Evolutionary conservation across 2,888 invertebrate species (phyloP).

Genomic region (Drosophila acutilabella): DNA sequence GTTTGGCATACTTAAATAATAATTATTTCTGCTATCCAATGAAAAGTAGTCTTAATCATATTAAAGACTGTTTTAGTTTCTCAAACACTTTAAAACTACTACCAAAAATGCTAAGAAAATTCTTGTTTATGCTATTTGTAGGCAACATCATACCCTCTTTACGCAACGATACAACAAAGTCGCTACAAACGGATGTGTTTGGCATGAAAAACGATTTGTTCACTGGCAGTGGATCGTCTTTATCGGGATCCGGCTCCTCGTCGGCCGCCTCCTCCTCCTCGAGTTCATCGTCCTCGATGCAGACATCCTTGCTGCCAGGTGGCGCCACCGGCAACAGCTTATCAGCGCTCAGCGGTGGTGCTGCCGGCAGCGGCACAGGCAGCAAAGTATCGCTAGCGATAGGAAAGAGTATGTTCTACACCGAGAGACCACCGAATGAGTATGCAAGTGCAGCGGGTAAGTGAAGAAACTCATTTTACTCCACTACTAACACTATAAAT

Average conservation of each 20-base stretch:
- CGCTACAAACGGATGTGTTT: conserved; percentile 83
- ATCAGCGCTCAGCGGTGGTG: conserved; percentile 64
- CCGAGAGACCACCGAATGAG: conserved; percentile 85
- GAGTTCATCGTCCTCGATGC: conserved; percentile 76
- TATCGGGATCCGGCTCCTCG: conserved; percentile 69
- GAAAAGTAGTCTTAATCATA: too few relatives aligned
- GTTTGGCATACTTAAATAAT: too few relatives aligned
- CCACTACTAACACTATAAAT: background rate
- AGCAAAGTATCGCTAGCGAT: conserved; percentile 84
- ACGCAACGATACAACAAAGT: conserved; percentile 84
- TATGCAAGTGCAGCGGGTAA: conserved; percentile 81
- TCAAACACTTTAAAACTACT: too few relatives aligned
- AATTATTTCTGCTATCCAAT: too few relatives aligned
- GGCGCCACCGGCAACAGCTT: conserved; percentile 73
- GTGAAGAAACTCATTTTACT: conserved; percentile 25
- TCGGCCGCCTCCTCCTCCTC: conserved; percentile 63
- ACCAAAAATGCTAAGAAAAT: too few relatives aligned
- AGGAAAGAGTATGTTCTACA: conserved; percentile 85
- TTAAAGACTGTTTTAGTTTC: too few relatives aligned
- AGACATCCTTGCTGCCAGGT: conserved; percentile 72
- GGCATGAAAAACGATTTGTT: conserved; percentile 84
- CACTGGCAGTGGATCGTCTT: conserved; percentile 67
- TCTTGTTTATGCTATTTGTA: conserved; percentile 34
- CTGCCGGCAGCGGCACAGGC: conserved; percentile 53
- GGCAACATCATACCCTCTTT: conserved; percentile 82